Conservation (phyloP, 2,113 vertebrate species). For the Gila orcuttii region DNA sequence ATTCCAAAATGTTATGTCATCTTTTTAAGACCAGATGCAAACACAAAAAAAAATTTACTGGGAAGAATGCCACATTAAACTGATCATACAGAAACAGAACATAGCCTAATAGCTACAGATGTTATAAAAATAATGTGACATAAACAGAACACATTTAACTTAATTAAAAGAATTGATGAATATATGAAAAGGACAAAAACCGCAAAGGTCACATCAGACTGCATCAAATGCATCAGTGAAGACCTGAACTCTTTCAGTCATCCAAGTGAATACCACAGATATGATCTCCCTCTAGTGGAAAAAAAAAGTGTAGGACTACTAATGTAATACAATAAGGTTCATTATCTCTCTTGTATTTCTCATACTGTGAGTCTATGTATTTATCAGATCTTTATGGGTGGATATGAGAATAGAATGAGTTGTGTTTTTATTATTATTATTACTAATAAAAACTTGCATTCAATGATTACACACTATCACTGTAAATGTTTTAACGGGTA, state of each 20-base stretch:
- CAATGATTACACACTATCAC: neutral
- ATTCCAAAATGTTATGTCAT: slow-evolving; percentile 3
- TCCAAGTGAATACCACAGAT: neutral
- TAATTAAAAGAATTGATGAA: neutral
- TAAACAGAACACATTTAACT: neutral
- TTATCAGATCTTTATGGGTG: neutral
- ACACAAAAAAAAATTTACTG: slow-evolving; percentile 63
- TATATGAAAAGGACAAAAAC: neutral
- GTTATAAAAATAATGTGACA: neutral
- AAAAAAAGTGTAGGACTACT: neutral
- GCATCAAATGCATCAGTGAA: neutral
- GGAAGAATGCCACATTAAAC: slow-evolving; percentile 49
- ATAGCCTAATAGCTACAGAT: neutral
- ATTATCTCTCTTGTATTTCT: neutral
- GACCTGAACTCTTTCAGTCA: neutral
- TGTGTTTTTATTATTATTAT: too few relatives aligned
- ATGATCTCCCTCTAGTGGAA: slow-evolving; percentile 12
- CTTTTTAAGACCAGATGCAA: slow-evolving; percentile 39
- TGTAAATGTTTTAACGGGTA: too few relatives aligned
- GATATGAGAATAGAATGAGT: neutral
- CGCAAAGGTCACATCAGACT: neutral
- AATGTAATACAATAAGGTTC: neutral
- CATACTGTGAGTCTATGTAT: neutral
- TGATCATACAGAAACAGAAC: neutral
- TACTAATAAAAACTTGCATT: neutral